phyloP scores from a whole-genome alignment of 2,888 invertebrate genomes.

The Marronus borbonicus region DNA sequence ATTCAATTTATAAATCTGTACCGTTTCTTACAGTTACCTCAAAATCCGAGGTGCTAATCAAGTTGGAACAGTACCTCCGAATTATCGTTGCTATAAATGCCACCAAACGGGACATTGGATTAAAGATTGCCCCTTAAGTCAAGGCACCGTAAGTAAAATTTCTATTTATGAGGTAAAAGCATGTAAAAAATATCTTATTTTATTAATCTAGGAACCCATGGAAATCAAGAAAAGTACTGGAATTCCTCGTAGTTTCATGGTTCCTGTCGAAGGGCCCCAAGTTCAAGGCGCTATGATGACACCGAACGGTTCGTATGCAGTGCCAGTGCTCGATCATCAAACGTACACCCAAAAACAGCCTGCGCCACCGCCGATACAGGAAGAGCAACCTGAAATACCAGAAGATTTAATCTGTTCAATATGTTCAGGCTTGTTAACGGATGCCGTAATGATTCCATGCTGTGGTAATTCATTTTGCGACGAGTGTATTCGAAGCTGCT shows the following conservation, averaged over 20 bases:
- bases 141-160: conserved; percentile 70
- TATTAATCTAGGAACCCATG: conserved; percentile 73
- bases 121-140: conserved; percentile 90
- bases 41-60: conserved; percentile 91
- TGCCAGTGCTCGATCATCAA: conserved; percentile 89
- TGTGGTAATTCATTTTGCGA: conserved; percentile 99
- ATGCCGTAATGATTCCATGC: conserved; percentile 98
- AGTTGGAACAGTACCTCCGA: conserved; percentile 90
- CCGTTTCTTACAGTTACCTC: conserved; percentile 80
- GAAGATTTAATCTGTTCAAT: conserved; percentile 93
- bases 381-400: conserved; percentile 83
- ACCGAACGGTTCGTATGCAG: conserved; percentile 88
- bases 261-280: conserved; percentile 90
- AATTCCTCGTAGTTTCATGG: conserved; percentile 97
- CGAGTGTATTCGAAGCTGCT: conserved; percentile 93
- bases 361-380: conserved; percentile 75
- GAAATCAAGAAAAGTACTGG: conserved; percentile 96
- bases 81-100: conserved; percentile 96
- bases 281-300: conserved; percentile 95
- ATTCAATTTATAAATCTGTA: conserved; percentile 49
- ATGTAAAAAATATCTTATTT: background rate
- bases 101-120: conserved; percentile 98
- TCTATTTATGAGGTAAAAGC: background rate
- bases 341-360: conserved; percentile 78
- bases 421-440: conserved; percentile 92